phyloP scores from a whole-genome alignment of 2,113 vertebrate genomes.

The Telmatochromis brichardi region DNA sequence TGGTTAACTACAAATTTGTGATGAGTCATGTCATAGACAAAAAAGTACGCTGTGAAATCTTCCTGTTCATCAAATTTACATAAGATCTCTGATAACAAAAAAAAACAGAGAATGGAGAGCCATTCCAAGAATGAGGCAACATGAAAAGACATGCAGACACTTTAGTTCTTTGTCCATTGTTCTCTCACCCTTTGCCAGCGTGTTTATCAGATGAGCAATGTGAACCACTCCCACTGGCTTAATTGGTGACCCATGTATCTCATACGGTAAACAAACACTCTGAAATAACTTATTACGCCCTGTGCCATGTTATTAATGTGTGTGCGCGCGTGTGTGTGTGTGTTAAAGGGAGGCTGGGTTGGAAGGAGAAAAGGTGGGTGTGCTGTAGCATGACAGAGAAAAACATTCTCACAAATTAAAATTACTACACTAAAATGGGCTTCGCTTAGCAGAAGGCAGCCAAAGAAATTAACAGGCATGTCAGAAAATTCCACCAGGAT shows the following conservation, averaged over 20 bases:
- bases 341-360: neutral
- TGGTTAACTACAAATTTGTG: neutral
- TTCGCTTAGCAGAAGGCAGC: neutral
- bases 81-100: neutral
- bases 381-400: neutral
- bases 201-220: neutral
- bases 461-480: neutral
- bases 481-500: neutral
- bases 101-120: neutral
- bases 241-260: neutral
- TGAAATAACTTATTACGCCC: neutral
- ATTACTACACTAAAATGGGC: neutral
- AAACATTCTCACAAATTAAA: conserved; percentile 6
- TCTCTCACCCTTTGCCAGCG: conserved; percentile 17
- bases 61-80: neutral
- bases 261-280: neutral
- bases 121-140: neutral
- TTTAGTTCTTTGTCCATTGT: conserved; percentile 48
- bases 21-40: conserved; percentile 10
- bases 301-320: neutral
- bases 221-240: conserved; percentile 10
- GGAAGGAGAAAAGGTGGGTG: neutral
- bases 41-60: neutral
- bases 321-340: neutral
- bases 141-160: neutral